These are phyloP conservation scores for Ceratoteleas bidentatus DNA, from an alignment of 1,140 invertebrate species.

Conservation along the genomic window DNA sequence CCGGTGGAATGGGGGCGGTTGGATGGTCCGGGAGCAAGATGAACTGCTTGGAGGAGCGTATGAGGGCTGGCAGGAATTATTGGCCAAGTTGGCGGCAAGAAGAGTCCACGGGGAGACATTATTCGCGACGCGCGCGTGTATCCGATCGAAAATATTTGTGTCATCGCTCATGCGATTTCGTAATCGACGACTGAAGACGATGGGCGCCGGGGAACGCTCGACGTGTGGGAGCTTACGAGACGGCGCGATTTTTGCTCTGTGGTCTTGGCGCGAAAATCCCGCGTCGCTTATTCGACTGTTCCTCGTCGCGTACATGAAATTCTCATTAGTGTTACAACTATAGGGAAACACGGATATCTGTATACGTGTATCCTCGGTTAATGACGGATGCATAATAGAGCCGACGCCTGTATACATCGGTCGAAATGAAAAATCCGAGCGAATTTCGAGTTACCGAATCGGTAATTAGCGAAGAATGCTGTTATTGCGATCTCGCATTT, in stretches of 20 bases:
- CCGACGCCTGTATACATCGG: slow-evolving; percentile 1
- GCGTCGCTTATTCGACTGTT: slow-evolving; percentile 8
- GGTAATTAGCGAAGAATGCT: neutral
- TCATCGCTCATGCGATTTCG: slow-evolving; percentile 15
- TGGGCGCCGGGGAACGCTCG: neutral
- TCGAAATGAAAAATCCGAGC: neutral
- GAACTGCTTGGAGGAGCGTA: neutral
- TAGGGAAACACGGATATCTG: slow-evolving; percentile 5
- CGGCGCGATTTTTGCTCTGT: no score
- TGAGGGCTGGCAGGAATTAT: slow-evolving; percentile 24
- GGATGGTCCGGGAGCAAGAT: no score
- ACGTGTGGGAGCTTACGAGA: neutral
- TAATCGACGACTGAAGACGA: neutral
- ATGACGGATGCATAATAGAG: slow-evolving; percentile 6
- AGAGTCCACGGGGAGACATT: slow-evolving; percentile 11
- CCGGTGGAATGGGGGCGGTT: no score
- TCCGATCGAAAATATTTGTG: slow-evolving; percentile 36
- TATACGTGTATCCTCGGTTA: slow-evolving; percentile 17
- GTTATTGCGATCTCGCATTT: neutral
- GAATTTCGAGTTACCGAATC: neutral
- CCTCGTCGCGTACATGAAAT: slow-evolving; percentile 44
- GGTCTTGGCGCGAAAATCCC: neutral
- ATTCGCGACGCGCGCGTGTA: slow-evolving; percentile 6
- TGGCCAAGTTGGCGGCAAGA: slow-evolving; percentile 22
- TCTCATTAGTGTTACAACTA: slow-evolving; percentile 42